phyloP scores from a whole-genome alignment of 1,140 invertebrate species.

The Catajapyx aquilonaris region DNA sequence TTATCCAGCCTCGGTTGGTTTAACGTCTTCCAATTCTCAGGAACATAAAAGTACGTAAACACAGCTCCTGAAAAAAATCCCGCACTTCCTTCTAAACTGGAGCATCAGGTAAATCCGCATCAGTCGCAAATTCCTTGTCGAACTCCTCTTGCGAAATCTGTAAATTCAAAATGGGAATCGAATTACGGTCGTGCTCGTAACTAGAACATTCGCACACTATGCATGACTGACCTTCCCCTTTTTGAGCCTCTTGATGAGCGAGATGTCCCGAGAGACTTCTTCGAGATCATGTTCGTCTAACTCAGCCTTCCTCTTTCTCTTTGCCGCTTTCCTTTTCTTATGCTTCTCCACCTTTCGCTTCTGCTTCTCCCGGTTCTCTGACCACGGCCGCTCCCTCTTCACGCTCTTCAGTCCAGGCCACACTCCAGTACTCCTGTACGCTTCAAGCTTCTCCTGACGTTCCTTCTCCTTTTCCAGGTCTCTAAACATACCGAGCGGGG shows the following conservation, averaged over 20 bases:
- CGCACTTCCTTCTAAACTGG: too few relatives aligned
- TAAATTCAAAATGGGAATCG: conserved; percentile 9
- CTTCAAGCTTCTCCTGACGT: conserved; percentile 44
- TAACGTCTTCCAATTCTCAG: too few relatives aligned
- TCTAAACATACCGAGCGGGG: too few relatives aligned
- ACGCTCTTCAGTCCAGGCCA: conserved; percentile 49
- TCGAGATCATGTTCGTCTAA: conserved; percentile 55
- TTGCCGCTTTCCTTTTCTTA: conserved; percentile 24
- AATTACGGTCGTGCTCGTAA: conserved; percentile 5
- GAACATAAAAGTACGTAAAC: too few relatives aligned
- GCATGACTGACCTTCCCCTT: conserved; percentile 40
- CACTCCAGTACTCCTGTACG: conserved; percentile 45
- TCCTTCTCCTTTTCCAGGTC: conserved; percentile 57
- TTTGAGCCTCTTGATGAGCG: conserved; percentile 71
- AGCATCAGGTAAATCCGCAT: neutral
- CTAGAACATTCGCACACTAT: conserved; percentile 2
- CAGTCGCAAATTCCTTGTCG: conserved; percentile 16
- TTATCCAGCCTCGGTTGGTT: too few relatives aligned
- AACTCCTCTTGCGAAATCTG: conserved; percentile 24
- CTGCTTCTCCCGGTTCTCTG: conserved; percentile 31
- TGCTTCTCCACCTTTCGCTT: conserved; percentile 13
- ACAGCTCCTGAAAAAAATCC: too few relatives aligned
- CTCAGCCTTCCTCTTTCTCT: conserved; percentile 19
- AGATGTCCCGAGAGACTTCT: conserved; percentile 60
- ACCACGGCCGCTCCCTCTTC: conserved; percentile 44